A percentile compares a stretch with the other conserved stretches of the same genome.
Conservation (phyloP, 2,888 invertebrate genomes). For the Stenodema calcarata region DNA sequence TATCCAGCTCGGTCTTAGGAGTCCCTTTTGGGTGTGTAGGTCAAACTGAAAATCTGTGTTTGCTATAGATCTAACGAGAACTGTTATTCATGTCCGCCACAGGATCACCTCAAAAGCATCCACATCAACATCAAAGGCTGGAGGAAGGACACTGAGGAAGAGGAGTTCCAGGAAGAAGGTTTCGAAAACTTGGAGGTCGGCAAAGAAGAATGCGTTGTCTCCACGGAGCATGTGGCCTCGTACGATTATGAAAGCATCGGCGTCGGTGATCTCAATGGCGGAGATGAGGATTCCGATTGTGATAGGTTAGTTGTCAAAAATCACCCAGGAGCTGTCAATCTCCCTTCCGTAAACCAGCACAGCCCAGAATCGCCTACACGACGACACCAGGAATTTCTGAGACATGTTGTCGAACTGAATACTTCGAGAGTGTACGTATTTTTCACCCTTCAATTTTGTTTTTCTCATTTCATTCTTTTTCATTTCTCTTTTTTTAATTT, state of each 20-base stretch:
- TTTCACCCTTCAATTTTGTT: background rate
- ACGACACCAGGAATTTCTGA: constrained; percentile 49
- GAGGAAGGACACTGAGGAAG: constrained; percentile 29
- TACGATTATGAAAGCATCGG: constrained; percentile 41
- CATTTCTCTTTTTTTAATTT: background rate
- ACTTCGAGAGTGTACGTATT: constrained; percentile 50
- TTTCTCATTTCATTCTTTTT: background rate
- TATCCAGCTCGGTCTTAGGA: too few relatives aligned
- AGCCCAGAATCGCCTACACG: constrained; percentile 47
- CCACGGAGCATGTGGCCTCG: constrained; percentile 32
- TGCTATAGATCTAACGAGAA: too few relatives aligned
- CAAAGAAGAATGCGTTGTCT: constrained; percentile 47
- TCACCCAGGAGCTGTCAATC: constrained; percentile 28
- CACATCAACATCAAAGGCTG: constrained; percentile 47
- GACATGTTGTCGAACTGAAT: constrained; percentile 51
- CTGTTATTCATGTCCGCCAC: background rate
- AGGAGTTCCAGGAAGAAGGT: constrained; percentile 28
- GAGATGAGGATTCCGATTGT: constrained; percentile 47
- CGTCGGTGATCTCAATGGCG: constrained; percentile 40
- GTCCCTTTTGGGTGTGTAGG: too few relatives aligned
- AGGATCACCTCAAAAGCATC: constrained; percentile 47
- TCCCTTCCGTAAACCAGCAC: constrained; percentile 28
- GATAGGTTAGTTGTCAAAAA: constrained; percentile 49
- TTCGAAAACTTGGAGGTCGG: constrained; percentile 42
- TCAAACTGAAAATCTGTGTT: too few relatives aligned